phyloP scores from a whole-genome alignment of 2,888 invertebrate species.

The Willowsia nigromaculata region DNA sequence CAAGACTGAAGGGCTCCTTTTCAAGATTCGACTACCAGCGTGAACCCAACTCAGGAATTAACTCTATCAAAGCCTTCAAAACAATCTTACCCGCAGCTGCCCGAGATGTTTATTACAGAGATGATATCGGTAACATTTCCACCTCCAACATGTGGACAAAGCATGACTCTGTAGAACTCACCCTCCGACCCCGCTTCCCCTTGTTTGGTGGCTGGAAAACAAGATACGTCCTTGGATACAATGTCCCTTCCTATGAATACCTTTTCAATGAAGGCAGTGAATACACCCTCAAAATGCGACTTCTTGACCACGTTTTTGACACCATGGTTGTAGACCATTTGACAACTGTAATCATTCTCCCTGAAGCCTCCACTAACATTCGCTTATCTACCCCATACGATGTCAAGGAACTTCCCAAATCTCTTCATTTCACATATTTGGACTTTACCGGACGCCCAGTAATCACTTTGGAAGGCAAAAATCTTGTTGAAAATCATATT shows the following conservation, averaged over 20 bases:
- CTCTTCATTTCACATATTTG: conserved; percentile 93
- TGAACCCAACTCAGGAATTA: conserved; percentile 91
- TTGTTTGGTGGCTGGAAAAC: conserved; percentile 99
- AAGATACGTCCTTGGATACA: conserved; percentile 97
- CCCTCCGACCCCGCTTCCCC: conserved; percentile 97
- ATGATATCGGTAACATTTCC: conserved; percentile 99
- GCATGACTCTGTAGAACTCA: conserved; percentile 96
- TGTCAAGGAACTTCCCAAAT: conserved; percentile 87
- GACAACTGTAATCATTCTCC: conserved; percentile 92
- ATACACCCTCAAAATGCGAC: conserved; percentile 93
- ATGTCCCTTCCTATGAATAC: conserved; percentile 98
- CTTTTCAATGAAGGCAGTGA: conserved; percentile 87
- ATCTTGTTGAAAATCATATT: conserved; percentile 97
- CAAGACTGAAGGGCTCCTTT: conserved; percentile 94
- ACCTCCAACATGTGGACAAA: conserved; percentile 94
- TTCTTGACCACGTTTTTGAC: conserved; percentile 98
- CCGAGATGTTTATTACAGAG: conserved; percentile 96
- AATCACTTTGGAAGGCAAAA: conserved; percentile 88
- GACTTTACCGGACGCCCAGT: conserved; percentile 97
- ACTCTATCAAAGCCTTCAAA: conserved; percentile 95
- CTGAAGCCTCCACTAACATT: conserved; percentile 93
- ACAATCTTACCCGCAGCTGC: conserved; percentile 89
- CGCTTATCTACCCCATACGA: conserved; percentile 90
- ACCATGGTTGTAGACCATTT: conserved; percentile 97
- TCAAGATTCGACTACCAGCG: conserved; percentile 98